Evolutionary conservation across 2,113 vertebrate genomes (phyloP), one percentile per base, ranked within the genome.

Genomic region (Morone chrysops): DNA sequence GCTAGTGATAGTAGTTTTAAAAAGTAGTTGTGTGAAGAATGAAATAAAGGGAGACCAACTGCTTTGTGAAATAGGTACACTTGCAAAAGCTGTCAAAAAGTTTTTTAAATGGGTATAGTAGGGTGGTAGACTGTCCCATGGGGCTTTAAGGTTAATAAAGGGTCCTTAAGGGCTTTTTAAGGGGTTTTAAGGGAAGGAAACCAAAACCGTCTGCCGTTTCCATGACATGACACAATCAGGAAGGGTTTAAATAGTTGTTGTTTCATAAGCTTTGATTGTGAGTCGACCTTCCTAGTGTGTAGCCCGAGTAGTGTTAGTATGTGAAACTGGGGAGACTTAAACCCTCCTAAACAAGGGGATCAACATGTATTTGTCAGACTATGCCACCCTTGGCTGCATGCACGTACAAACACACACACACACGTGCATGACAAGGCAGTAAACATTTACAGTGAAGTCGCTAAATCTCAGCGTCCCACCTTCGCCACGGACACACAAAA

Each of bases 331-430:
- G 82, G 85, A 81, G 90, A 87, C 87, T 92, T 92, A 94, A 94
- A 92, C 82, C 92, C 81, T 82, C 87, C 88, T 92, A 94, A 93
- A 95, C 93, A 95, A 94, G 91, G 83, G 92, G 93, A 94, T 95
- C 94, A 94, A 92, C 93, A 88, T 87, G 89, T 90, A 93, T 93
- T 94, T 90, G 90, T 93, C 91, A 94, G 85, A 92, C 90, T 92
- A 65, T 83, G 90, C 90, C 90, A 66, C 92, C 87, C 92, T 87
- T 57, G 72, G 83, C 75, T 82, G 70, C 80, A 67, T 70, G 72
- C 87, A 83, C 84, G 38, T 65, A 75, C 60, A 40, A 40, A 50
- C 77, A 76, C 72, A 66, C 60, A 60, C 63, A 60, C 73, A 75
- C 20, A 41, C 45, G 8, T 20, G 8, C 68, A 87, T 78, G 76